Evolutionary conservation across 2,888 invertebrate genomes (phyloP), one percentile per base, ranked within the genome.

Genomic region (Omphaloscelis lunosa): DNA sequence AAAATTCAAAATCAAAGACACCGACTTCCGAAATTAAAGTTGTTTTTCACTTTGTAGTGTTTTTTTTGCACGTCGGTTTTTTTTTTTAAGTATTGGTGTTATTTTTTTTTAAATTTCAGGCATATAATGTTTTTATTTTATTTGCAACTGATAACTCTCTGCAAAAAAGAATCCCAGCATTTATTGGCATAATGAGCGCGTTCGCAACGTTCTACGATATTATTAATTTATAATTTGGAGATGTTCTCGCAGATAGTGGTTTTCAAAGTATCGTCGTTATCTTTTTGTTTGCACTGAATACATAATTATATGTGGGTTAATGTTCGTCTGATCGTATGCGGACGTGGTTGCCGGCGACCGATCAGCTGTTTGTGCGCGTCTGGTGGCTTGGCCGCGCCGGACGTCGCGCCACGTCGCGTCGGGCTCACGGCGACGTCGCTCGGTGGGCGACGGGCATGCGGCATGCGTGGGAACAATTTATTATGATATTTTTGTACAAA

Each of bases 281-380:
- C 83, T 76, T 75, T 71, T 63, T 45, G 75, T 83, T 79, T 67
- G 77, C 61, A 67, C 86, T 83, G 63, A 76, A 78, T 79, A 78
- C 77, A 77, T 71, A 67, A n/a, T 58, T 23, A 45, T 39, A 84
- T 76, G 82, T 86, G 84, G 86, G 86, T 75, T 84, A 86, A 75
- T 75, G 82, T 23, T 74, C 70, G 72, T 23, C 53, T 63, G 77
- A n/a, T 53, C 39, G 63, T 7, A 48, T 39, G 63, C 65, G 75
- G 39, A 53, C 69, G 53, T 41, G 63, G 0, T 27, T 12, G 65
- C 3, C 62, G 62, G 34, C 58, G 20, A n/a, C 53, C 72, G 51
- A 23, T 59, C 77, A 71, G 71, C 82, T 72, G 77, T 23, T 23
- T 0, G 39, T 1, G 27, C 67, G 23, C 39, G 27, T n/a, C 48